Evolutionary conservation across 2,113 vertebrate genomes (phyloP).

Genomic region (Phylloscopus whistleri): DNA sequence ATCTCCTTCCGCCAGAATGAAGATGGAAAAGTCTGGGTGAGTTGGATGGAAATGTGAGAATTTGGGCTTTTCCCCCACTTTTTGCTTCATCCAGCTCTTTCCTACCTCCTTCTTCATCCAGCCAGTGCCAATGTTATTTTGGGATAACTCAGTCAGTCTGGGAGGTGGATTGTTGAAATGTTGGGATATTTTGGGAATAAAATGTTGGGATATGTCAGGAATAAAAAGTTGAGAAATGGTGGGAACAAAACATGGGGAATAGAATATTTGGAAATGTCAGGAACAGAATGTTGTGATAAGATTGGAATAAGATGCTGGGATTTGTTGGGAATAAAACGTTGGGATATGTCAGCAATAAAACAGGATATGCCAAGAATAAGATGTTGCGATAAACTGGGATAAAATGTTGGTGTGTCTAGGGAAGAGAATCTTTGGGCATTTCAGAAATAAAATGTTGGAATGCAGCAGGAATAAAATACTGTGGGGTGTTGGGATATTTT

Average conservation of each 20-base stretch:
- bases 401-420: background rate
- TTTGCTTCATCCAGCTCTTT: background rate
- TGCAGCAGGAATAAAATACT: background rate
- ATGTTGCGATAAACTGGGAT: background rate
- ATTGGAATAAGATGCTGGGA: too few species aligned
- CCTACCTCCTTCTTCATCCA: background rate
- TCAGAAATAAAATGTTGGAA: background rate
- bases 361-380: background rate
- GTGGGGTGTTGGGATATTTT: background rate
- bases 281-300: too few species aligned
- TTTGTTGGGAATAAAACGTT: background rate
- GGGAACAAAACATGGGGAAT: too few species aligned
- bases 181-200: background rate
- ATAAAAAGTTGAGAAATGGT: too few species aligned
- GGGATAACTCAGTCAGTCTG: background rate
- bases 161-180: background rate
- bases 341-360: background rate
- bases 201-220: background rate
- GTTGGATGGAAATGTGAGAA: background rate
- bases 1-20: slow-evolving; percentile 73
- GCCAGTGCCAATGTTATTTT: background rate
- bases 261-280: too few species aligned
- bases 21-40: slow-evolving; percentile 76
- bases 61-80: background rate
- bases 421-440: background rate